phyloP scores from a whole-genome alignment of 2,113 vertebrate genomes.

The Syrrhaptes paradoxus region DNA sequence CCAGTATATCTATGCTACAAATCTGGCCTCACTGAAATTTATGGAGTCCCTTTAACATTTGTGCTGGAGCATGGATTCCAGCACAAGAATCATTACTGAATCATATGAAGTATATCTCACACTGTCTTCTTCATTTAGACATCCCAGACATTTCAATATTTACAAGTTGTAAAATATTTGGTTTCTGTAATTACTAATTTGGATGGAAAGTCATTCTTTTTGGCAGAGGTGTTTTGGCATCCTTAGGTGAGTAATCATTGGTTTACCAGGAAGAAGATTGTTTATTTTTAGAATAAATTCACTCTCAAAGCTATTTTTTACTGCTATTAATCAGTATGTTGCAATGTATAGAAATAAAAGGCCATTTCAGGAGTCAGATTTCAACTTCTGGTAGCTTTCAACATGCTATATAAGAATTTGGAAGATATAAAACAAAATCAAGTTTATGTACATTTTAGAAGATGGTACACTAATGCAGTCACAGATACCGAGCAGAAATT shows the following conservation, averaged over 20 bases:
- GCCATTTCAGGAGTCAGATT: neutral
- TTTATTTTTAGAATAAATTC: conserved; percentile 39
- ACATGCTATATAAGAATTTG: neutral
- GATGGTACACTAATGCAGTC: neutral
- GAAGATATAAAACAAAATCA: neutral
- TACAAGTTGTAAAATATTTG: neutral
- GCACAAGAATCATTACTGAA: neutral
- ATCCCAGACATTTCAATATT: neutral
- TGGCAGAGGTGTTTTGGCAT: neutral
- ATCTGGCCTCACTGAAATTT: neutral
- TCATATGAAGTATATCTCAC: neutral
- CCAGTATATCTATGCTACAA: neutral
- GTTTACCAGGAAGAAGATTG: conserved; percentile 3
- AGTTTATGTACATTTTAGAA: neutral
- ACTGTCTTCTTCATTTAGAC: neutral
- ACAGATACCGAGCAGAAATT: neutral
- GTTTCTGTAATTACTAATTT: neutral
- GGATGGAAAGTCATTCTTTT: neutral
- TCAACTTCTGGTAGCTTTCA: conserved; percentile 12
- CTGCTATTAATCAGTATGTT: neutral
- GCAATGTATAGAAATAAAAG: conserved; percentile 8
- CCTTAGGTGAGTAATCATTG: neutral
- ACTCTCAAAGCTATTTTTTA: neutral
- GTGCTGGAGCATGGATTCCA: neutral
- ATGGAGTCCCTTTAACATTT: neutral